These are phyloP conservation scores for Phrixothrix hirtus DNA, from an alignment of 2,888 invertebrate genomes.

Conservation along the genomic window DNA sequence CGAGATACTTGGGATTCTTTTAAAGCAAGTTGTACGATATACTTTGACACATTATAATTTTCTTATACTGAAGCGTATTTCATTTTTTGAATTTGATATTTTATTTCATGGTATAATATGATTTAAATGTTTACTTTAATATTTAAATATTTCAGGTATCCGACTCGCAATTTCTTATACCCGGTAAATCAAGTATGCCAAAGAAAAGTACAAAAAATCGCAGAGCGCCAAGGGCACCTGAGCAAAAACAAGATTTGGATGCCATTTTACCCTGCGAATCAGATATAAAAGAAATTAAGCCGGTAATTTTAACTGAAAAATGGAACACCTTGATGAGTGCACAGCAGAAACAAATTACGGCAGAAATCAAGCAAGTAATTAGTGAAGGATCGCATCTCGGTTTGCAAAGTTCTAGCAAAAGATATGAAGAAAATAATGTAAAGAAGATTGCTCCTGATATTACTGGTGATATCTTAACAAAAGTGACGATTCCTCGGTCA, in stretches of 20 bases:
- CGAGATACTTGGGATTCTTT: no score
- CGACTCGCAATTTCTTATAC: conserved; percentile 51
- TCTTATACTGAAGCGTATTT: no score
- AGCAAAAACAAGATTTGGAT: conserved; percentile 50
- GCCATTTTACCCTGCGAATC: conserved; percentile 55
- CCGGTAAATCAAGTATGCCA: conserved; percentile 58
- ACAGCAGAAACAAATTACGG: conserved; percentile 57
- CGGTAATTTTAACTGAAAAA: conserved; percentile 59
- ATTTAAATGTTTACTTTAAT: no score
- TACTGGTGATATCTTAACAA: conserved; percentile 80
- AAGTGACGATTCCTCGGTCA: conserved; percentile 83
- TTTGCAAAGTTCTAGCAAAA: conserved; percentile 56
- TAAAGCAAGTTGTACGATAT: no score
- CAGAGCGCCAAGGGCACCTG: conserved; percentile 61
- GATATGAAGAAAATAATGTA: no score
- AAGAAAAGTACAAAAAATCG: conserved; percentile 65
- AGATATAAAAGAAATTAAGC: conserved; percentile 61
- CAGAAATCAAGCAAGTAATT: conserved; percentile 56
- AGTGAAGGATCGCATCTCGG: conserved; percentile 51
- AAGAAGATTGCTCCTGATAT: conserved; percentile 58
- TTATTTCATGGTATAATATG: no score
- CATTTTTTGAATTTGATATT: no score
- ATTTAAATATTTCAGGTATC: conserved; percentile 44
- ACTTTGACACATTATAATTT: no score
- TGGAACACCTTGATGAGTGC: conserved; percentile 58